phyloP scores from a whole-genome alignment of 2,113 vertebrate species.

The Naja naja region DNA sequence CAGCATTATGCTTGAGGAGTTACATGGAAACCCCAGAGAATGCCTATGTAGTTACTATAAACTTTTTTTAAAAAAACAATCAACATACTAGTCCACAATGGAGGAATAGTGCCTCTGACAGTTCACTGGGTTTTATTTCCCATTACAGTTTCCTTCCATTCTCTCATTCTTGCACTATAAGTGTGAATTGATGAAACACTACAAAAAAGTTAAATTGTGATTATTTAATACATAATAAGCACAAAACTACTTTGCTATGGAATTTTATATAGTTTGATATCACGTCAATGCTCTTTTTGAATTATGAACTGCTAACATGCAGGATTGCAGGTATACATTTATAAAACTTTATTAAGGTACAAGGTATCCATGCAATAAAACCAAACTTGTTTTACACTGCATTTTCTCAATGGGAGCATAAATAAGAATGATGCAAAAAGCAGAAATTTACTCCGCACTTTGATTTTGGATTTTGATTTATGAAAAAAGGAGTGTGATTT shows the following conservation, averaged over 20 bases:
- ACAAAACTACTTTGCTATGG: background rate
- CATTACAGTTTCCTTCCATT: background rate
- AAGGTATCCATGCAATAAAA: background rate
- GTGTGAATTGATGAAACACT: background rate
- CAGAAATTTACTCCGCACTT: background rate
- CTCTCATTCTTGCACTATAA: background rate
- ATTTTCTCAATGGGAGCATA: background rate
- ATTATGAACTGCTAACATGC: background rate
- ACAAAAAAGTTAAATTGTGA: background rate
- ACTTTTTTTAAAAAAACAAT: background rate
- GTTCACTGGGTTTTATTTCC: background rate
- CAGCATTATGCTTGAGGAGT: background rate
- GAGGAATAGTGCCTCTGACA: background rate
- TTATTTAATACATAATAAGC: background rate
- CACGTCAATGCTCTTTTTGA: background rate
- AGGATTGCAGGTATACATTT: background rate
- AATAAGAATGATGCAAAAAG: background rate
- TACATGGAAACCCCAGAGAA: background rate
- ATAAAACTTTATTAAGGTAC: background rate
- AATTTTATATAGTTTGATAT: background rate
- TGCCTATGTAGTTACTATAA: background rate
- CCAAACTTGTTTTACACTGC: background rate
- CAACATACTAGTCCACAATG: background rate
- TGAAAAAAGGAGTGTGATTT: background rate
- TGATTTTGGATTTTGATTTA: background rate